These are phyloP conservation scores for Vulpes ferrilata DNA, from an alignment of 2,113 vertebrate species.

Conservation along the genomic window DNA sequence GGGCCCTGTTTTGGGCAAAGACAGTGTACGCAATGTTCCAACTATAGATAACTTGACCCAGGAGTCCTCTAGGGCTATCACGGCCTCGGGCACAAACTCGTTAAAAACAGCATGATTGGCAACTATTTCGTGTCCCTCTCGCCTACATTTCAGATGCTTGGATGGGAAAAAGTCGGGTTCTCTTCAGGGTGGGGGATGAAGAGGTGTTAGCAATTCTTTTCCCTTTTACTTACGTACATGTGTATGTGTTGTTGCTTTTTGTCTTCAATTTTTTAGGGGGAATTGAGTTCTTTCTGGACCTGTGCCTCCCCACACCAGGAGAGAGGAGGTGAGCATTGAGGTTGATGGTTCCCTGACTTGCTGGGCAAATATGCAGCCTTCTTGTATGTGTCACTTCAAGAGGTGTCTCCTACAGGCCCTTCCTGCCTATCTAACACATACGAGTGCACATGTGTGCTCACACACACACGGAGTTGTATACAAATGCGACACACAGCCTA, in stretches of 20 bases:
- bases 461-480: not conserved
- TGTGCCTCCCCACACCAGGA: not conserved
- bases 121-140: not conserved
- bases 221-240: not conserved
- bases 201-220: not conserved
- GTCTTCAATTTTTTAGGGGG: not conserved
- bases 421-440: too few species aligned
- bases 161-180: not conserved
- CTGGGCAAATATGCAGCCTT: not conserved
- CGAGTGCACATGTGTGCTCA: not conserved
- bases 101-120: not conserved
- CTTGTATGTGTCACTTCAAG: fast-evolving
- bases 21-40: slow-evolving; percentile 39
- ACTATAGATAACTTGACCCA: slow-evolving; percentile 47
- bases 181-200: not conserved
- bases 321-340: not conserved
- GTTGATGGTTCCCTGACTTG: not conserved
- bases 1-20: slow-evolving; percentile 49
- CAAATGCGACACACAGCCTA: not conserved
- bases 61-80: slow-evolving; percentile 38
- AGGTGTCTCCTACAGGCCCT: not conserved
- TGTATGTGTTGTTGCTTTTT: not conserved
- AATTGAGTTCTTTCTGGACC: not conserved
- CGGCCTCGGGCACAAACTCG: not conserved
- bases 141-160: not conserved